Percentiles rank a stretch among this genome's conserved stretches.
Evolutionary conservation across 2,113 vertebrate genomes (phyloP).

Genomic region (Melanerpes formicivorus): DNA sequence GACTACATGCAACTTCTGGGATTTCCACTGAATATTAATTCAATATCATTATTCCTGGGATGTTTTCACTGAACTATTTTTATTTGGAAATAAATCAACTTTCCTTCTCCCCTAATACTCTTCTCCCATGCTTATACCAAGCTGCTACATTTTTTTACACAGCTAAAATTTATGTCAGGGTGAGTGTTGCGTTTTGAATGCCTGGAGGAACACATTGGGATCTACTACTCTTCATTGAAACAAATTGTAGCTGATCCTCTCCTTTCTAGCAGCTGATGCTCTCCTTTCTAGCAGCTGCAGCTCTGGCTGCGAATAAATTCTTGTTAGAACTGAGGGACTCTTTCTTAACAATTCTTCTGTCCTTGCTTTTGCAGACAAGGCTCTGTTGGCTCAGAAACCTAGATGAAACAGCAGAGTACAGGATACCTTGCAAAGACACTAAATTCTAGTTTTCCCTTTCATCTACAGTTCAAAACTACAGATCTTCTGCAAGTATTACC

Average conservation of each 20-base stretch:
- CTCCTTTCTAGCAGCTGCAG: background rate
- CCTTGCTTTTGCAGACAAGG: background rate
- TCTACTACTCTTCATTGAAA: background rate
- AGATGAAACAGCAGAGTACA: background rate
- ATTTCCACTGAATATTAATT: conserved; percentile 12
- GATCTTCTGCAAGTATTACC: background rate
- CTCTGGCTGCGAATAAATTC: background rate
- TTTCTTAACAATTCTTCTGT: background rate
- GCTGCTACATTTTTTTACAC: background rate
- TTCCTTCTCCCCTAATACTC: background rate
- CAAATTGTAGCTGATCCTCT: background rate
- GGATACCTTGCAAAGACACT: background rate
- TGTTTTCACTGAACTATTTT: background rate
- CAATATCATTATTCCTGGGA: background rate
- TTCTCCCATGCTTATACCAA: background rate
- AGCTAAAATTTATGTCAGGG: background rate
- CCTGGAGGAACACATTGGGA: background rate
- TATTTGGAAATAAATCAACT: background rate
- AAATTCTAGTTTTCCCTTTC: background rate
- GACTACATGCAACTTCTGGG: background rate
- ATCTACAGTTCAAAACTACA: background rate
- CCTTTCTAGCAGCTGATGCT: background rate
- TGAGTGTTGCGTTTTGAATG: background rate
- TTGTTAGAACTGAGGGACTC: background rate
- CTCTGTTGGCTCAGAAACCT: background rate